These are phyloP conservation scores for Boleophthalmus pectinirostris DNA, from an alignment of 2,113 vertebrate genomes.

Conservation along the genomic window DNA sequence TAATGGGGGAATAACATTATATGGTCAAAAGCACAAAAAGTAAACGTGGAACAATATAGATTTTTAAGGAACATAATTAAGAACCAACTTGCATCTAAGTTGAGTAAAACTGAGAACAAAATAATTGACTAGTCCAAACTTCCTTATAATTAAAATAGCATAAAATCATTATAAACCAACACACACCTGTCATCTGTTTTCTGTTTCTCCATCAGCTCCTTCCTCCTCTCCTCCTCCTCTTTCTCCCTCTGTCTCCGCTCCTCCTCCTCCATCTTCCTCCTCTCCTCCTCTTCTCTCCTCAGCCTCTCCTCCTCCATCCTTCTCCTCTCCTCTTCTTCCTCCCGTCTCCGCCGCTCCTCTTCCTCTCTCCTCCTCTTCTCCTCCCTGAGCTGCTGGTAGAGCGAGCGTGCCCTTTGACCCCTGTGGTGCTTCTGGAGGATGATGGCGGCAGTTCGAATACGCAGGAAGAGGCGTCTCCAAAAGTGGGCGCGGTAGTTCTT, in stretches of 20 bases:
- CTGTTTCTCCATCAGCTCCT: constrained; percentile 36
- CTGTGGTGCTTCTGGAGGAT: constrained; percentile 87
- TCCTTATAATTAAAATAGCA: too few relatives aligned
- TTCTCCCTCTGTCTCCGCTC: constrained; percentile 50
- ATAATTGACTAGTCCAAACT: too few relatives aligned
- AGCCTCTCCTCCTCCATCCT: constrained; percentile 46
- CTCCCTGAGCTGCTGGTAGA: constrained; percentile 77
- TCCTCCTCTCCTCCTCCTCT: constrained; percentile 27
- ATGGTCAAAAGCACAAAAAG: too few relatives aligned
- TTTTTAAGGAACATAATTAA: too few relatives aligned
- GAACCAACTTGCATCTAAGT: too few relatives aligned
- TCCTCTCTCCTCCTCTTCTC: constrained; percentile 73
- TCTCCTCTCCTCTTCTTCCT: constrained; percentile 54
- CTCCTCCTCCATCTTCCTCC: constrained; percentile 61
- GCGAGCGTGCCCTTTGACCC: constrained; percentile 79
- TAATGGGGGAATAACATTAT: neutral
- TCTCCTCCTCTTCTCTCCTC: constrained; percentile 33
- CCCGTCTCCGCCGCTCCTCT: constrained; percentile 67
- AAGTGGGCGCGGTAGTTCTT: constrained; percentile 89
- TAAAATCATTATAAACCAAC: neutral
- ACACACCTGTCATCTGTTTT: constrained; percentile 49
- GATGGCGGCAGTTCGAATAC: constrained; percentile 77
- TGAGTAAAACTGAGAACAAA: too few relatives aligned
- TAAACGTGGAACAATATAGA: too few relatives aligned
- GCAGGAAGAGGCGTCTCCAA: constrained; percentile 81